A percentile compares a stretch with the other conserved stretches of the same genome.
phyloP scores from a whole-genome alignment of 2,113 vertebrate species.

The Aphelocoma coerulescens region DNA sequence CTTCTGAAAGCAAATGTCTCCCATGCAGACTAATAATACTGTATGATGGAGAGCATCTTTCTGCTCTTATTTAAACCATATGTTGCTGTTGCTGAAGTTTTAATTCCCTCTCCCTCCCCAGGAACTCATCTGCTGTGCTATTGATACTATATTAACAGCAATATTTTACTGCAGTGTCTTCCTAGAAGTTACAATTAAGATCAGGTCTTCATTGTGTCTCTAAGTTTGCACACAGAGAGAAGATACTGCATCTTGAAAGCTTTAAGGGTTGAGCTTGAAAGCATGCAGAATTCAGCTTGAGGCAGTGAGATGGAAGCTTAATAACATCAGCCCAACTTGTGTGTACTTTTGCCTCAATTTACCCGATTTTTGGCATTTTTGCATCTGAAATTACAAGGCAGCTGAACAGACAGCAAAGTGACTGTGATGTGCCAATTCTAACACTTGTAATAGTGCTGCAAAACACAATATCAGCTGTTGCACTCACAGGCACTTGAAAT shows the following conservation, averaged over 20 bases:
- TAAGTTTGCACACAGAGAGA: background rate
- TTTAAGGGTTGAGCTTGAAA: background rate
- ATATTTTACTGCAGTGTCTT: background rate
- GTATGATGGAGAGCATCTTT: background rate
- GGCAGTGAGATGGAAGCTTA: background rate
- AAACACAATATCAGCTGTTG: background rate
- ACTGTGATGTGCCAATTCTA: background rate
- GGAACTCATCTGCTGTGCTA: background rate
- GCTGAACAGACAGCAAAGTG: background rate
- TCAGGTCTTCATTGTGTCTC: background rate
- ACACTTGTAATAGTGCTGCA: background rate
- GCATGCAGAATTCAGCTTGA: background rate
- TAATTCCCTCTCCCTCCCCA: background rate
- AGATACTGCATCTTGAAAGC: background rate
- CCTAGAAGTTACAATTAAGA: conserved; percentile 14
- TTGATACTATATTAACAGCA: background rate
- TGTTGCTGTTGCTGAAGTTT: background rate
- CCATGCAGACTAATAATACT: background rate
- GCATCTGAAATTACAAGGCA: background rate
- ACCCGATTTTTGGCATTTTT: background rate
- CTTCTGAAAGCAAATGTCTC: background rate
- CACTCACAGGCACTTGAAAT: background rate
- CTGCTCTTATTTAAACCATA: conserved; percentile 2
- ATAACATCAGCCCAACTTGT: background rate
- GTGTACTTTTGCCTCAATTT: background rate